Evolutionary conservation across 1,140 invertebrate species (phyloP).

Genomic region (Chelonus insularis): DNA sequence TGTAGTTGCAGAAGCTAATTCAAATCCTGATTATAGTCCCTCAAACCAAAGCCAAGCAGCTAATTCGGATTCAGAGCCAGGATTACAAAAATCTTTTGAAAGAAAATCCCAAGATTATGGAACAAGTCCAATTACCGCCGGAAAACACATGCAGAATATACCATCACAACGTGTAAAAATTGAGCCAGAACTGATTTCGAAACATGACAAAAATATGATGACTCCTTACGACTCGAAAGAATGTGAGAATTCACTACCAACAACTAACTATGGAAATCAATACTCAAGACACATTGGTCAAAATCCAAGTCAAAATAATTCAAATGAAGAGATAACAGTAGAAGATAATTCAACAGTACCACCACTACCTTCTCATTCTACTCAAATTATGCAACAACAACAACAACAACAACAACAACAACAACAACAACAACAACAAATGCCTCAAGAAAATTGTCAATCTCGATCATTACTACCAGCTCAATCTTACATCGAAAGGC

Average conservation of each 20-base stretch:
- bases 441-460: constrained; percentile 39
- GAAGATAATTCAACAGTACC: constrained; percentile 44
- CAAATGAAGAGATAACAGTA: constrained; percentile 43
- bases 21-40: constrained; percentile 49
- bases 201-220: constrained; percentile 20
- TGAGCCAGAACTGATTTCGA: constrained; percentile 34
- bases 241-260: constrained; percentile 23
- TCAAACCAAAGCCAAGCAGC: constrained; percentile 40
- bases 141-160: constrained; percentile 27
- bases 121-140: constrained; percentile 27
- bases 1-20: constrained; percentile 51
- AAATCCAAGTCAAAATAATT: constrained; percentile 16
- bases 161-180: constrained; percentile 35
- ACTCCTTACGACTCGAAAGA: constrained; percentile 10
- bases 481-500: constrained; percentile 33
- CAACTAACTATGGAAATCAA: constrained; percentile 34
- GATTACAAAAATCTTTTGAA: constrained; percentile 39
- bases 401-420: constrained; percentile 40
- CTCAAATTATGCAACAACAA: constrained; percentile 28
- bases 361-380: constrained; percentile 24
- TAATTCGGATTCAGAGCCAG: constrained; percentile 40
- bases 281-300: constrained; percentile 36
- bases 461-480: constrained; percentile 30
- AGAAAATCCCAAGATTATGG: constrained; percentile 37
- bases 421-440: constrained; percentile 26